Evolutionary conservation across 1,140 invertebrate species (phyloP), one percentile per base, ranked within the genome.

Genomic region (Gonatopus flavifemur): DNA sequence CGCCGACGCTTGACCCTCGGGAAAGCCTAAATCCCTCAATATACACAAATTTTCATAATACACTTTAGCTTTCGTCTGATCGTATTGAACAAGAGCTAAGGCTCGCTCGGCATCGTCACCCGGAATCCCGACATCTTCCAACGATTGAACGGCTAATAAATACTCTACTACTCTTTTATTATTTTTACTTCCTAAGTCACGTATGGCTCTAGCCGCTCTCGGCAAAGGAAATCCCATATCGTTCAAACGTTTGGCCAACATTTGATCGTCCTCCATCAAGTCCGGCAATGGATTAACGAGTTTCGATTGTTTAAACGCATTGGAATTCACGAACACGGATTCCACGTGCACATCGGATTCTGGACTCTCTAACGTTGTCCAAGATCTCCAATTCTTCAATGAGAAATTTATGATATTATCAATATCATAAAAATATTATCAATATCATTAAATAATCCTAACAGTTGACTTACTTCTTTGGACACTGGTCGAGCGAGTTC

Each of bases 221-320:
- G 86, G 81, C 47, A 88, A 67, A 0, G 87, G 83, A 74, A 95
- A 95, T 2, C 92, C 92, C 91, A 95, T 95, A 38, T 84, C 82
- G 60, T 82, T 86, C 18, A 93, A 84, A 32, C 85, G 83, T 52
- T 84, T 79, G 24, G 85, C 89, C 54, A 92, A 77, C 35, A 78
- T 80, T 67, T 88, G 86, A 41, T 84, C 79, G 41, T 82, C 77
- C 13, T 77, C 68, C 8, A 64, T 63, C 30, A 76, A 59, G 39
- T 70, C 65, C 7, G 51, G 43, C 2, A 75, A 22, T n/a, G 57
- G 50, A 41, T 67, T 65, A 2, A 49, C n/a, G 15, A 57, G 4
- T 46, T 64, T 62, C 2, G 55, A 51, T 21, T 64, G 42, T 59
- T 42, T 55, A 6, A 44, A 55, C 18, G 41, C 51, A 20, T 43